A percentile compares a stretch with the other conserved stretches of the same genome.
Conservation (phyloP, 2,888 invertebrate species). For the Apotomis turbidana region DNA sequence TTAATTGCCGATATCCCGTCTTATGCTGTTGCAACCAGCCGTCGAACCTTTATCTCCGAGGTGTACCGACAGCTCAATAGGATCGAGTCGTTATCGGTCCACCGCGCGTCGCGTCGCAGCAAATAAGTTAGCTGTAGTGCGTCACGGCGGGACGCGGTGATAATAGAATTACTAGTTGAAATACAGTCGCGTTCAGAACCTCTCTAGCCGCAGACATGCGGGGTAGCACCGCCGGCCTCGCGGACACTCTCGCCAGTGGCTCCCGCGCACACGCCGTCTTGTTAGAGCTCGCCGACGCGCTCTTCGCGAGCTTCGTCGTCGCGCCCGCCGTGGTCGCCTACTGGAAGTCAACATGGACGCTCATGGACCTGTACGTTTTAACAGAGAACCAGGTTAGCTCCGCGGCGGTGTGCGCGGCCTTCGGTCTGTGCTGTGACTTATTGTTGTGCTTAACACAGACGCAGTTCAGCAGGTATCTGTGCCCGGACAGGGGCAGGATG, state of each 20-base stretch:
- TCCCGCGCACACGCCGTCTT: slow-evolving; percentile 78
- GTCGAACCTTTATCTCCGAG: slow-evolving; percentile 39
- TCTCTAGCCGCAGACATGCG: slow-evolving; percentile 82
- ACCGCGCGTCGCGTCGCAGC: slow-evolving; percentile 43
- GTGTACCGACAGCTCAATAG: slow-evolving; percentile 37
- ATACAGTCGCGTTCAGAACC: slow-evolving; percentile 60
- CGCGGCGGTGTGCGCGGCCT: slow-evolving; percentile 86
- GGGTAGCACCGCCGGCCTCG: slow-evolving; percentile 87
- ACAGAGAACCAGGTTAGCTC: slow-evolving; percentile 85
- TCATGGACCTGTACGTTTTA: slow-evolving; percentile 89
- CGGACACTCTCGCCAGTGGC: slow-evolving; percentile 84
- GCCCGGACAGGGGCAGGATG: slow-evolving; percentile 87
- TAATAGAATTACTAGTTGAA: slow-evolving; percentile 76
- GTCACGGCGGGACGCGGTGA: slow-evolving; percentile 65
- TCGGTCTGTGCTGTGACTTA: slow-evolving; percentile 89
- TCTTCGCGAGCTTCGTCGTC: slow-evolving; percentile 88
- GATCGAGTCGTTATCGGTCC: slow-evolving; percentile 39
- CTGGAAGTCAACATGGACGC: slow-evolving; percentile 94
- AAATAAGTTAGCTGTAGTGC: slow-evolving; percentile 49
- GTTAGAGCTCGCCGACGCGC: slow-evolving; percentile 87
- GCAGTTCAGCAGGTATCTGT: slow-evolving; percentile 78
- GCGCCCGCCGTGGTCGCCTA: slow-evolving; percentile 93
- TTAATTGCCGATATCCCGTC: slow-evolving; percentile 27
- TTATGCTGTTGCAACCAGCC: slow-evolving; percentile 35
- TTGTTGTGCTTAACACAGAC: slow-evolving; percentile 88